Conservation (phyloP, 2,888 invertebrate species). For the Craniophora ligustri region DNA sequence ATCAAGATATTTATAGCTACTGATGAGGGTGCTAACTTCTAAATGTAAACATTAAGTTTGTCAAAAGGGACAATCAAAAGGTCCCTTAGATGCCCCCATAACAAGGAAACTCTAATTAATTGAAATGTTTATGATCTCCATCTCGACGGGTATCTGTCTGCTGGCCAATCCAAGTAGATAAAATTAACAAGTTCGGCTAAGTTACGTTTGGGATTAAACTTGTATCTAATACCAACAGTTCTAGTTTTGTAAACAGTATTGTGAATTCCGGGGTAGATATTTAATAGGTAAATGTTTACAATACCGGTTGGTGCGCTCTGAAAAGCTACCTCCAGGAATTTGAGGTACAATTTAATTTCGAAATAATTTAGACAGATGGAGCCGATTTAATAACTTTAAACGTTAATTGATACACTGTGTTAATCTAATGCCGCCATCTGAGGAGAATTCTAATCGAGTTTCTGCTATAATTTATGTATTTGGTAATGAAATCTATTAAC, state of each 20-base stretch:
- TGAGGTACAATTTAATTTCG: slow-evolving; percentile 9
- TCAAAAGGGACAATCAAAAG: slow-evolving; percentile 71
- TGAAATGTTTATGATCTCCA: slow-evolving; percentile 74
- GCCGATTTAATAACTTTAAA: slow-evolving; percentile 8
- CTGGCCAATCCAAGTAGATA: slow-evolving; percentile 49
- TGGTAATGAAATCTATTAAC: too few relatives aligned
- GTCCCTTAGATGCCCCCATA: slow-evolving; percentile 58
- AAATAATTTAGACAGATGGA: neutral
- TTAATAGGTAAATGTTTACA: slow-evolving; percentile 26
- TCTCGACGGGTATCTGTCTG: slow-evolving; percentile 55
- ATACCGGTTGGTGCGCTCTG: slow-evolving; percentile 18
- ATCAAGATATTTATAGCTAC: slow-evolving; percentile 47
- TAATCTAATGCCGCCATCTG: slow-evolving; percentile 20
- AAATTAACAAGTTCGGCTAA: slow-evolving; percentile 46
- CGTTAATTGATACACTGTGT: slow-evolving; percentile 27
- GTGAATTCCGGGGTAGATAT: slow-evolving; percentile 1
- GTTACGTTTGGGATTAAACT: slow-evolving; percentile 20
- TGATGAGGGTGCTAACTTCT: slow-evolving; percentile 66
- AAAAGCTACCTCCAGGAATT: slow-evolving; percentile 24
- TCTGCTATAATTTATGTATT: slow-evolving; percentile 10
- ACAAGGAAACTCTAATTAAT: slow-evolving; percentile 72
- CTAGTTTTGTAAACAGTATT: slow-evolving; percentile 18
- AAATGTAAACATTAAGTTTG: slow-evolving; percentile 73
- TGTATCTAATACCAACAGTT: slow-evolving; percentile 23
- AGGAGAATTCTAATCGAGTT: slow-evolving; percentile 25